These are phyloP conservation scores for Conops quadrifasciatus DNA, from an alignment of 2,888 invertebrate species.

Conservation along the genomic window DNA sequence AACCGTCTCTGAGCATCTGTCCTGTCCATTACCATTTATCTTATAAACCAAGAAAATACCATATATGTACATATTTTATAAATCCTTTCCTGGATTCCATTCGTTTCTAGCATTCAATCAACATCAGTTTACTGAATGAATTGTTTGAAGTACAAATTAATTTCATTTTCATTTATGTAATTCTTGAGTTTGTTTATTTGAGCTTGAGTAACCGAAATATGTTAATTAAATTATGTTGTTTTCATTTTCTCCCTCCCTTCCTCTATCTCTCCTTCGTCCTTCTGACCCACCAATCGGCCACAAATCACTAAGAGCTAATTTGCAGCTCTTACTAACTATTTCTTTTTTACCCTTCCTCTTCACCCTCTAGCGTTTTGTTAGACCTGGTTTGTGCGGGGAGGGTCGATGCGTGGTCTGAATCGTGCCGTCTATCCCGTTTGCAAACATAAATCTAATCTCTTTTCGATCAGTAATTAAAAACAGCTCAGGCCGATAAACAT, in stretches of 20 bases:
- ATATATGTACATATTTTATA: too few species aligned
- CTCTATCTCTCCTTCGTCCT: not conserved
- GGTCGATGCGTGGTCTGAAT: too few species aligned
- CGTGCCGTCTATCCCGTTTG: not conserved
- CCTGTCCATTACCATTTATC: too few species aligned
- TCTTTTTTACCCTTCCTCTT: not conserved
- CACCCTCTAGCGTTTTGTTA: not conserved
- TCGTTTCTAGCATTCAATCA: too few species aligned
- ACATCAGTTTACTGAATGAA: not conserved
- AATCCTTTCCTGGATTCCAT: too few species aligned
- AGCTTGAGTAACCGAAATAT: slow-evolving; percentile 8
- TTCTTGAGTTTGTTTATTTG: slow-evolving; percentile 14
- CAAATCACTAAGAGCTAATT: slow-evolving; percentile 31
- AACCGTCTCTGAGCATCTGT: too few species aligned
- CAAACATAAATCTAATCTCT: slow-evolving; percentile 21
- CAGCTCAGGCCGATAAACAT: slow-evolving; percentile 47
- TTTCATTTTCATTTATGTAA: slow-evolving; percentile 8
- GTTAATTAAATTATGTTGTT: slow-evolving; percentile 27
- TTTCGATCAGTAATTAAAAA: slow-evolving; percentile 48
- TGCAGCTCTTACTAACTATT: slow-evolving; percentile 25
- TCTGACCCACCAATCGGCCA: slow-evolving; percentile 4
- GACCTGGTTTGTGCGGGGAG: too few species aligned
- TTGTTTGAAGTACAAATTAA: not conserved
- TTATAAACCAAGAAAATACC: too few species aligned
- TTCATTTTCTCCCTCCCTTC: not conserved